Evolutionary conservation across 2,797 vertebrate species (phyloP).

Genomic region (Threskiornis aethiopicus): DNA sequence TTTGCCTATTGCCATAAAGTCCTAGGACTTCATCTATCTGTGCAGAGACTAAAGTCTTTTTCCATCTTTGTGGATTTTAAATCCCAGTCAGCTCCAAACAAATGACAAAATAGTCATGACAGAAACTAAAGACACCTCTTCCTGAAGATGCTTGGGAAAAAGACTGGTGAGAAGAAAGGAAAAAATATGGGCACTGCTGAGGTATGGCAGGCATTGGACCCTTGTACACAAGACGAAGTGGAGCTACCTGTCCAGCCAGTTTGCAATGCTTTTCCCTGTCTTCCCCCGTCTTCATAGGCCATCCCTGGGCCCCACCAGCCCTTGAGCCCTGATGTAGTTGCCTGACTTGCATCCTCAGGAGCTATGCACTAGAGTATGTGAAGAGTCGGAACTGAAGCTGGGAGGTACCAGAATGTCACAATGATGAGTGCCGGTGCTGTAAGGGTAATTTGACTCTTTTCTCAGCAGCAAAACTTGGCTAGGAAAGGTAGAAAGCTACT

Average conservation of each 20-base stretch:
- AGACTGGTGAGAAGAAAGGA: neutral
- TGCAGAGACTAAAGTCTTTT: neutral
- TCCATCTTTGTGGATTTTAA: neutral
- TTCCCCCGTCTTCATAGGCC: neutral
- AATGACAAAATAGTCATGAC: neutral
- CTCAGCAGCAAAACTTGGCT: neutral
- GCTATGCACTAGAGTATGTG: neutral
- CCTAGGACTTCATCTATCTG: neutral
- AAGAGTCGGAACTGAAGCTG: neutral
- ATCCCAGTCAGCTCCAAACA: neutral
- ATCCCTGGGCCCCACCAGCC: neutral
- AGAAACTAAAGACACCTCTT: neutral
- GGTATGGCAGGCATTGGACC: neutral
- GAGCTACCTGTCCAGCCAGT: neutral
- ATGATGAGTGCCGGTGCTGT: neutral
- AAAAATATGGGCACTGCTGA: neutral
- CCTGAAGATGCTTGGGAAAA: neutral
- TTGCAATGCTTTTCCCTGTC: neutral
- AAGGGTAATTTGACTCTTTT: neutral
- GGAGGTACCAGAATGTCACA: neutral
- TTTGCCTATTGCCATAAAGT: neutral
- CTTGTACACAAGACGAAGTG: neutral
- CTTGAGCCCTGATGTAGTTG: neutral
- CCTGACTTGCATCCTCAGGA: neutral
- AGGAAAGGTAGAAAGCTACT: neutral